Base-by-base conservation (phyloP, 1,140 invertebrate species). In the Zaprionus kolodkinae region DNA sequence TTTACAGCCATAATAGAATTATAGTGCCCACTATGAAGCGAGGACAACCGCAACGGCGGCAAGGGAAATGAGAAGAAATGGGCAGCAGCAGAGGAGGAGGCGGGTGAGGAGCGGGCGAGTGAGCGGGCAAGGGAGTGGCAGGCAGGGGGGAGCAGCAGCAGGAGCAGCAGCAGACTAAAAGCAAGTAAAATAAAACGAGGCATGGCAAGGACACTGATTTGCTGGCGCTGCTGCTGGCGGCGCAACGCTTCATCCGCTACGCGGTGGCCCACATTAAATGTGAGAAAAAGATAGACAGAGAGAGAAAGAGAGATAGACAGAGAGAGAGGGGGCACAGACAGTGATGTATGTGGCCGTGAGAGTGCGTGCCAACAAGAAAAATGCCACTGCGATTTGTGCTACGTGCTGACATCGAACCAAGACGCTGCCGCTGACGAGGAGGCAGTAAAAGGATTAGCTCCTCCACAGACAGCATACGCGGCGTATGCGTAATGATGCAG, bases 1-100 rank as follows among this genome's bases (percentile, higher is more conserved):
- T 78, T 83, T 78, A 84, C 70, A 70, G 78, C 70, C 80, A 84
- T 87, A 88, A 87, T 87, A 78, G 80, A 84, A 87, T 87, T 88
- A 88, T 84, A 80, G 79, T 88, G 84, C 70, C 68, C 64, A 83
- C 83, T 82, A 69, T 60, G 61, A 70, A 50, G 60, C 36, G 48
- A 45, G 25, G 40, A 27, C 45, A 61, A 64, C 38, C 21, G 35
- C 64, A 7, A 27, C 59, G 61, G 35, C 59, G 61, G 35, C 17
- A 40, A 6, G 17, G 30, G 62, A 43, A 35, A 7, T 27, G 21
- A 36, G 66, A 17, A 60, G 25, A 15, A 35, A 45, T 17, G 25
- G 40, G 45, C 12, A 36, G 27, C 13, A n/a, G 60, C 10, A 40
- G n/a, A 6, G 15, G 30, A 1, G 33, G 60, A 21, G 13, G 6